Evolutionary conservation across 1,140 invertebrate genomes (phyloP), one percentile per base, ranked within the genome.

Genomic region (Hydropsyche tenuis): DNA sequence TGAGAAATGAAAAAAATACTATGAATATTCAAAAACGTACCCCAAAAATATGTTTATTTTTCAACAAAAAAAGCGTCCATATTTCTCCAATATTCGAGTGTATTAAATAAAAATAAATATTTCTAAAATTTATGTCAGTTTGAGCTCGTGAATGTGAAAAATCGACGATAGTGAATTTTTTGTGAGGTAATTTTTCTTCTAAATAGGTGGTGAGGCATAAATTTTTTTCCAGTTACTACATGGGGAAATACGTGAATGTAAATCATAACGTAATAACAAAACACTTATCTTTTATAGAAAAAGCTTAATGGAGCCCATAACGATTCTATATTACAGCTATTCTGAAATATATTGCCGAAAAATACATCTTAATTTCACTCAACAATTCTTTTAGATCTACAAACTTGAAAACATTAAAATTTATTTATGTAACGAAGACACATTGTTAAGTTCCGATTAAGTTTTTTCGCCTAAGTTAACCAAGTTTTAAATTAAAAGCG

Each of bases 271-370:
- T 53, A 53, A 53, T 53, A 53, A 53, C 48, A 53, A 53, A 53
- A 53, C 48, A 53, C 48, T 53, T 53, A 53, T 53, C 48, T 53
- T 53, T 53, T 53, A 53, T 53, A 53, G 48, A 7, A 53, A 53
- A 53, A 53, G 48, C 48, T 53, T 53, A 53, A 53, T 53, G 48
- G 48, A 53, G 48, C 48, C 16, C 48, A 53, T 53, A 53, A 53
- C 48, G 48, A 53, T 53, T 53, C 48, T 53, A 53, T 53, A 53
- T 53, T 53, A 53, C 16, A 16, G 16, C 16, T 20, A 20, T 53
- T 53, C 48, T 18, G 9, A 9, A 20, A 53, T 18, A 53, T 53
- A 53, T 48, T 14, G 9, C 48, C 16, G 16, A 53, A 20, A 53
- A n/a, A 18, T 20, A 53, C 18, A 14, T 18, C 48, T 53, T 20